Percentiles rank a stretch among this genome's conserved stretches.
phyloP scores from a whole-genome alignment of 2,113 vertebrate genomes.

The Oryctolagus cuniculus region mOryCun1.1 NC_091436.1:114663001-114663500 shows the following conservation, averaged over 20 bases:
- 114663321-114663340: not conserved
- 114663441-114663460: not conserved
- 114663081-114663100: not conserved
- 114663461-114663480: not conserved
- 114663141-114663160: not conserved
- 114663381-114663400: slow-evolving; percentile 31
- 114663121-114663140: not conserved
- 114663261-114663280: not conserved
- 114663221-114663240: not conserved
- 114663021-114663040: not conserved
- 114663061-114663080: not conserved
- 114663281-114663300: not conserved
- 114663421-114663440: not conserved
- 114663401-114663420: slow-evolving; percentile 52
- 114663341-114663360: slow-evolving; percentile 17
- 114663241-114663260: not conserved
- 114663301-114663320: not conserved
- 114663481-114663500: not conserved
- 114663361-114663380: not conserved
- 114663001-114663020: not conserved
- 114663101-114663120: not conserved
- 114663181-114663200: not conserved
- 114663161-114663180: not conserved
- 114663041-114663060: not conserved
- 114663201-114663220: not conserved